Evolutionary conservation across 2,113 vertebrate species (phyloP).

Genomic region (Pituophis catenifer): DNA sequence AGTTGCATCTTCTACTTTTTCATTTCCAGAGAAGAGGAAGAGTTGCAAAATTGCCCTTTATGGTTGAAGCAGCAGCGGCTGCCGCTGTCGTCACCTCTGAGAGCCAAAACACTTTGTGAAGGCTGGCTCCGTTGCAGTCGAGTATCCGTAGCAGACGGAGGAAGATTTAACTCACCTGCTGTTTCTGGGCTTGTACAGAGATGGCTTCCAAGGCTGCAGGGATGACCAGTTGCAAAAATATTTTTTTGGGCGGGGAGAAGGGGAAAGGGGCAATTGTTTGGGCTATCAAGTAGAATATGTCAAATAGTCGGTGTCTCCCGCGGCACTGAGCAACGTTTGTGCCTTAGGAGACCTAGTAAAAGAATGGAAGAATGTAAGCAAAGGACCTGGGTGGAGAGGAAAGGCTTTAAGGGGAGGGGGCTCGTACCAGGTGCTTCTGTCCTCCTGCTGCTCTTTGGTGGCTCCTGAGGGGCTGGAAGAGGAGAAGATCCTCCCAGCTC

Average conservation of each 20-base stretch:
- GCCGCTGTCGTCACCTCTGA: slow-evolving; percentile 32
- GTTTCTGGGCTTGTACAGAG: slow-evolving; percentile 49
- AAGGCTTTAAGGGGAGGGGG: slow-evolving; percentile 42
- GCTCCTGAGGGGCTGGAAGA: neutral
- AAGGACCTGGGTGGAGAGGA: slow-evolving; percentile 54
- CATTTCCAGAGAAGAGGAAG: slow-evolving; percentile 50
- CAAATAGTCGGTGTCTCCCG: slow-evolving; percentile 66
- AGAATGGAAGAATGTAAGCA: slow-evolving; percentile 57
- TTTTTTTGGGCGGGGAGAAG: slow-evolving; percentile 45
- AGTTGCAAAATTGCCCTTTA: slow-evolving; percentile 40
- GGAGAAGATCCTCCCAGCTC: slow-evolving; percentile 2
- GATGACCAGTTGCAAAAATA: slow-evolving; percentile 56
- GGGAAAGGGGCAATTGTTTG: slow-evolving; percentile 55
- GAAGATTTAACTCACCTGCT: slow-evolving; percentile 34
- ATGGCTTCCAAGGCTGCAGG: slow-evolving; percentile 49
- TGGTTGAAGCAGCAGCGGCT: slow-evolving; percentile 42
- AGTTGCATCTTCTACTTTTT: slow-evolving; percentile 48
- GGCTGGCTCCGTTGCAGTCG: neutral
- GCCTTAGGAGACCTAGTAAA: slow-evolving; percentile 69
- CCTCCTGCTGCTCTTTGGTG: slow-evolving; percentile 27
- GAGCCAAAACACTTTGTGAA: slow-evolving; percentile 15
- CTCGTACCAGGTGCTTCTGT: slow-evolving; percentile 35
- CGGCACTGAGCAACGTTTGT: slow-evolving; percentile 65
- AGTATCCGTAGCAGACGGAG: neutral
- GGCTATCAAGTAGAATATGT: slow-evolving; percentile 65